Evolutionary conservation across 1,140 invertebrate species (phyloP), one percentile per base, ranked within the genome.

Genomic region (Ostrea denselamellosa): DNA sequence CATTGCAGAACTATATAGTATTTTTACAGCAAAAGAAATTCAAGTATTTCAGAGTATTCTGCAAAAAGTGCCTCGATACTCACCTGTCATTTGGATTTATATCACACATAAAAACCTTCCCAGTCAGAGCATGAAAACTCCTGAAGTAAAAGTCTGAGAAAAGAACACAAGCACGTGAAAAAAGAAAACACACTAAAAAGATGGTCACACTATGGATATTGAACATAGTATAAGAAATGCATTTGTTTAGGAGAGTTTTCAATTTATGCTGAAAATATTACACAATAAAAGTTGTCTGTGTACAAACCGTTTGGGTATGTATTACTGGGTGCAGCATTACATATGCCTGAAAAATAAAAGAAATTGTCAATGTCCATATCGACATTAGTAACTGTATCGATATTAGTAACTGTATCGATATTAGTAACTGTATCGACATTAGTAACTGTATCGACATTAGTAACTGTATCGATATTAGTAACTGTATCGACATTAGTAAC

Each of bases 31-130:
- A 44, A 44, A 44, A 44, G 34, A 44, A 44, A 44, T 44, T 44
- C 1, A 44, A 44, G 34, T 44, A 44, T 44, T 2, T 2, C 5
- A 5, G 34, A 44, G 34, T 44, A 44, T 44, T 44, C 34, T 5
- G 34, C 34, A 44, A 86, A 14, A 34, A 14, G 17, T 19, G 10
- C 17, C 22, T 19, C 58, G 25, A 19, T 85, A 58, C 54, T 85
- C 56, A 85, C 83, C n/a, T 52, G 53, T 25, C 44, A 17, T 83
- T 86, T n/a, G 85, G 87, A 83, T 88, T 88, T 4, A 86, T 81
- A 84, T 88, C 87, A 68, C 87, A 88, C 25, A 77, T 65, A 34
- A 88, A 82, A 19, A 86, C 77, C 68, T 83, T 86, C 2, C 85
- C 85, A 83, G 53, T 86, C 19, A 53, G 77, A 4, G 82, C 87